Percentiles rank a stretch among this genome's conserved stretches.
These are phyloP conservation scores for Ligdia adustata DNA, from an alignment of 2,888 invertebrate genomes.

Conservation along the genomic window DNA sequence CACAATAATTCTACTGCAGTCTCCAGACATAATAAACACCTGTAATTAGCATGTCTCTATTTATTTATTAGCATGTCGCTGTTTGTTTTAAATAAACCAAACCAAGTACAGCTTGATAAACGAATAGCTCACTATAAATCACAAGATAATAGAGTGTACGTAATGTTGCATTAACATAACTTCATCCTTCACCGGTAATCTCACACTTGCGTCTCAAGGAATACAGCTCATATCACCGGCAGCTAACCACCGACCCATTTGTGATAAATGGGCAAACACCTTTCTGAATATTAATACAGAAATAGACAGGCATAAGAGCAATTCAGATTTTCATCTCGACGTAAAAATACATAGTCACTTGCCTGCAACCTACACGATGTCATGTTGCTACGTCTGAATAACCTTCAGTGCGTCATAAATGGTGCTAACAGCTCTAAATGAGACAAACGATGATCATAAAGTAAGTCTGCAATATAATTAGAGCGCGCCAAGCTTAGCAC, in stretches of 20 bases:
- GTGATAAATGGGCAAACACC: conserved; percentile 46
- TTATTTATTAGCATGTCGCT: too few species aligned
- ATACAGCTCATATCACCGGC: conserved; percentile 36
- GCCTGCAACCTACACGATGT: conserved; percentile 18
- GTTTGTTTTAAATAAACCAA: conserved; percentile 31
- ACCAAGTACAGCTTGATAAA: conserved; percentile 36
- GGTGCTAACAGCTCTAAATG: conserved; percentile 12
- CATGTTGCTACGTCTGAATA: conserved; percentile 15
- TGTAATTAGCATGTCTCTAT: conserved; percentile 32
- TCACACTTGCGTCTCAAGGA: conserved; percentile 30
- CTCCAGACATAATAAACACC: conserved; percentile 21
- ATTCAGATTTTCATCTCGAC: conserved; percentile 23
- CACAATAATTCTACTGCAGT: conserved; percentile 24
- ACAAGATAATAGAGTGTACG: conserved; percentile 52
- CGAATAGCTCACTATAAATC: conserved; percentile 49
- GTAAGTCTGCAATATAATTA: conserved; percentile 18
- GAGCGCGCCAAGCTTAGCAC: conserved; percentile 17
- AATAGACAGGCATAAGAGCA: conserved; percentile 31
- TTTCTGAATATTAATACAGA: conserved; percentile 48
- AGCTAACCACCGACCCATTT: conserved; percentile 35
- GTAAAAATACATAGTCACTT: conserved; percentile 12
- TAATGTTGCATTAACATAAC: conserved; percentile 56
- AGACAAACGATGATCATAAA: conserved; percentile 12
- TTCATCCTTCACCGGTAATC: conserved; percentile 36
- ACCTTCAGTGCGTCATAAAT: conserved; percentile 22